Evolutionary conservation across 2,888 invertebrate species (phyloP).

Genomic region (Cephalotes varians): DNA sequence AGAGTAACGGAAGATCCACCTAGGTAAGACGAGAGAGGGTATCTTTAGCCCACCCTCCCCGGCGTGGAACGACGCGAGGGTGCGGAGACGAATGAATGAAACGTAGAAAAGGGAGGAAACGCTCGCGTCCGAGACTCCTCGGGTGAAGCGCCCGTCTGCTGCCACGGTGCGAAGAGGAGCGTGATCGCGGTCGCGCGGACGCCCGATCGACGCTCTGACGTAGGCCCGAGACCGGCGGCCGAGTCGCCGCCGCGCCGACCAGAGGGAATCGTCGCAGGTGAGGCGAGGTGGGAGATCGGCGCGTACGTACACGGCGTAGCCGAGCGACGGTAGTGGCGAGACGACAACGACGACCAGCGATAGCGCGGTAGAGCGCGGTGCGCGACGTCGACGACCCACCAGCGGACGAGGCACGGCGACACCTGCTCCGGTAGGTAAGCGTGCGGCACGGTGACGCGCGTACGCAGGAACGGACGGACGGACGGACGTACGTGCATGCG

Average conservation of each 20-base stretch:
- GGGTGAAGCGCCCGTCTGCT: constrained; percentile 52
- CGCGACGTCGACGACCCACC: constrained; percentile 58
- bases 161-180: constrained; percentile 63
- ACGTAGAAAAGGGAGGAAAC: not conserved
- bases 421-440: constrained; percentile 57
- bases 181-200: constrained; percentile 22
- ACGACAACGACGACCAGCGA: too few relatives aligned
- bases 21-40: not conserved
- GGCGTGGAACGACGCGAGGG: not conserved
- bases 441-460: not conserved
- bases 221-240: not conserved
- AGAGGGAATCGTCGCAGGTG: constrained; percentile 17
- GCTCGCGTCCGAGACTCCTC: not conserved
- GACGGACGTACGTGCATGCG: not conserved
- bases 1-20: not conserved
- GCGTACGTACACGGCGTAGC: too few relatives aligned
- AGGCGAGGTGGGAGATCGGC: constrained; percentile 40
- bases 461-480: not conserved
- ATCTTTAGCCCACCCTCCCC: not conserved
- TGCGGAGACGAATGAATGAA: constrained; percentile 9
- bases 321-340: too few relatives aligned
- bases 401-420: constrained; percentile 61
- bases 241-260: not conserved
- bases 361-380: constrained; percentile 7
- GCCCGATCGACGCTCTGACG: constrained; percentile 2